Evolutionary conservation across 2,113 vertebrate species (phyloP), one percentile per base, ranked within the genome.

Genomic region (Eudyptes chrysolophus): DNA sequence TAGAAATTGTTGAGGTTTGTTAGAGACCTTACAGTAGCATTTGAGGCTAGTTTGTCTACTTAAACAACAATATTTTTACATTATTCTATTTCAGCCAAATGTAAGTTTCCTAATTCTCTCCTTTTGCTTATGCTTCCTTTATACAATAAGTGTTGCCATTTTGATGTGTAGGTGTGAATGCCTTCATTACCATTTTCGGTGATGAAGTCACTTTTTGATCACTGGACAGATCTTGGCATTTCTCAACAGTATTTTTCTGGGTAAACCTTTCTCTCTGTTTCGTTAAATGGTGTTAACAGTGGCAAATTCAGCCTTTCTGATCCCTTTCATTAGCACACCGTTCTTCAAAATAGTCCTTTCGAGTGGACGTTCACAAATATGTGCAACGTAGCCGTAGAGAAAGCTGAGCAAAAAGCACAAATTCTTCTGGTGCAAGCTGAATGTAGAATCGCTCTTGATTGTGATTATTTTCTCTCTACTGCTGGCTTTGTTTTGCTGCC

Each of bases 181-280:
- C 55, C 69, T 89, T 84, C 62, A 38, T 94, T 78, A 55, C 52
- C 8, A 2, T 52, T 92, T 77, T 74, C 0, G 0, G 49, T 44
- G 68, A 55, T 92, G 51, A 95, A 87, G 77, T 94, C 29, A 78
- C 44, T 79, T 87, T 94, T 89, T 83, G 65, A 87, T 94, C 42
- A 42, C 60, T 34, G 49, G 48, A 66, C 77, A 87, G 91, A 91
- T 95, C 58, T 1, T 84, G 77, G 26, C 21, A 38, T 71, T 96
- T 91, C 60, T 84, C 38, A 93, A 40, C 60, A 60, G 55, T 40
- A 34, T 52, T 95, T 90, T 78, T 49, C 74, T 84, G 76, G 40
- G 52, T 81, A 89, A 84, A 58, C 42, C 11, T 84, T 75, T 75
- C 62, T 46, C 19, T 77, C 7, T 4, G 10, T 69, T 95, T 81